Percentiles rank a stretch among this genome's conserved stretches.
These are phyloP conservation scores for Gambusia holbrooki DNA, from an alignment of 2,113 vertebrate species.

Conservation along the genomic window DNA sequence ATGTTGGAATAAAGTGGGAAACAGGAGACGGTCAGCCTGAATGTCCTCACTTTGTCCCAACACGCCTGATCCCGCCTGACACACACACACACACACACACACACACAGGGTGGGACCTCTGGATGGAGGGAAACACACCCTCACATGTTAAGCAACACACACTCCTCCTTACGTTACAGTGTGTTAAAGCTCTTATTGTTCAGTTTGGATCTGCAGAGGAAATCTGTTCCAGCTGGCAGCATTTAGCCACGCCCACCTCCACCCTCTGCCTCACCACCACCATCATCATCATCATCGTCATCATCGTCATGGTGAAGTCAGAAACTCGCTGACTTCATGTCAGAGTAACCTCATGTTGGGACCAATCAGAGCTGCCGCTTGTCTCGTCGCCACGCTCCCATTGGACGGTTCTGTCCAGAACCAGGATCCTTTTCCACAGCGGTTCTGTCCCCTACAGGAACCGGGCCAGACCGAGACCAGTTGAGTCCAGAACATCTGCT, in stretches of 20 bases:
- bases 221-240: constrained; percentile 57
- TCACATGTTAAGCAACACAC: background rate
- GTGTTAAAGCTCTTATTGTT: constrained; percentile 51
- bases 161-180: background rate
- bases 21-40: background rate
- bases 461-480: too few species aligned
- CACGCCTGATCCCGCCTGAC: background rate
- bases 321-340: background rate
- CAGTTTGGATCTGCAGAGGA: constrained; percentile 28
- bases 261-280: background rate
- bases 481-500: too few species aligned
- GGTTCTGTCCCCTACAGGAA: too few species aligned
- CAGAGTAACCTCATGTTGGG: background rate
- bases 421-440: too few species aligned
- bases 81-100: constrained; percentile 5
- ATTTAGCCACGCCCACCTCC: constrained; percentile 23
- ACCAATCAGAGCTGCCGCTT: background rate
- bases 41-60: background rate
- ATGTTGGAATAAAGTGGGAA: background rate
- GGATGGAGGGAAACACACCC: constrained; percentile 28
- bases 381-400: background rate
- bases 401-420: background rate
- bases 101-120: constrained; percentile 10
- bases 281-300: background rate
- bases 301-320: background rate